A percentile compares a stretch with the other conserved stretches of the same genome.
These are phyloP conservation scores for Siniperca chuatsi DNA, from an alignment of 2,113 vertebrate genomes.

Conservation along the genomic window DNA sequence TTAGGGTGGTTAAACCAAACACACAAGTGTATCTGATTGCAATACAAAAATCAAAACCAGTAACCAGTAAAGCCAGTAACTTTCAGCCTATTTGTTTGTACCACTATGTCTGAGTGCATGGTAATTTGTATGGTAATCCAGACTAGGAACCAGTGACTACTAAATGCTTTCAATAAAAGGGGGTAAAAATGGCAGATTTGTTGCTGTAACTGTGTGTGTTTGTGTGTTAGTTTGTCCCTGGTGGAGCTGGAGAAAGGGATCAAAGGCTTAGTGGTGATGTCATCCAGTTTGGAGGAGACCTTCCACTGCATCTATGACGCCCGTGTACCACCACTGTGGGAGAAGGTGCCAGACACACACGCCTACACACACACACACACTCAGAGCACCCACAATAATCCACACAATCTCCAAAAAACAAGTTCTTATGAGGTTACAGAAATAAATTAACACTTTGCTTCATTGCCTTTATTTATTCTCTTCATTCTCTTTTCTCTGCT, in stretches of 20 bases:
- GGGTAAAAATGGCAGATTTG: background rate
- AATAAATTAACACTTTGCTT: background rate
- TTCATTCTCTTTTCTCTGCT: background rate
- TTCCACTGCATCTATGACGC: slow-evolving; percentile 90
- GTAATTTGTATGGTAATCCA: background rate
- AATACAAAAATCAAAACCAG: no score
- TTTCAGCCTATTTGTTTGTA: background rate
- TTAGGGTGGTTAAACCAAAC: background rate
- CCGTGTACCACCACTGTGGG: slow-evolving; percentile 89
- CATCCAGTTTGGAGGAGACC: slow-evolving; percentile 89
- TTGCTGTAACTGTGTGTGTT: slow-evolving; percentile 27
- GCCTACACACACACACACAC: slow-evolving; percentile 18
- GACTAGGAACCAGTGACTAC: background rate
- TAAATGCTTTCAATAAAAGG: background rate
- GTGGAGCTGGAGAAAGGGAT: slow-evolving; percentile 90
- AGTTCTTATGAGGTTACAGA: background rate
- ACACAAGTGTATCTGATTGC: background rate
- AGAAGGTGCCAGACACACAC: slow-evolving; percentile 81
- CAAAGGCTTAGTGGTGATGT: slow-evolving; percentile 92
- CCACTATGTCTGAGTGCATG: background rate
- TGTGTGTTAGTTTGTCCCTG: slow-evolving; percentile 84
- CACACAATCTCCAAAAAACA: background rate
- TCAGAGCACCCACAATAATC: background rate
- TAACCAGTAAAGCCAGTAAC: no score
- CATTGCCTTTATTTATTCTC: background rate